phyloP scores from a whole-genome alignment of 2,797 vertebrate species.

The Cygnus olor region DNA sequence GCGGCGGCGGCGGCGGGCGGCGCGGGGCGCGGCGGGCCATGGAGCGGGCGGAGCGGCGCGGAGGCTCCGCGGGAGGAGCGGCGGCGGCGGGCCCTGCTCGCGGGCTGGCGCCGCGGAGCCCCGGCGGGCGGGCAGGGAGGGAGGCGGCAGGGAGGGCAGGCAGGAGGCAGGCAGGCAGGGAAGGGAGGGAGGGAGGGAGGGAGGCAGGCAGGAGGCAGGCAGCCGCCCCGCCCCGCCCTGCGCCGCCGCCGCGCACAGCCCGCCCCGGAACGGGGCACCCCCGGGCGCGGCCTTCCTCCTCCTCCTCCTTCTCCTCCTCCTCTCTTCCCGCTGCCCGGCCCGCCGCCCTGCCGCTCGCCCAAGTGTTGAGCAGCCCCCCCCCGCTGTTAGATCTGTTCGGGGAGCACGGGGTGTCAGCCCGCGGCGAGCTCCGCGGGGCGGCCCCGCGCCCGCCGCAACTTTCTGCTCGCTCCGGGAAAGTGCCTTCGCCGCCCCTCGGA shows the following conservation, averaged over 20 bases:
- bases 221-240: slow-evolving; percentile 91
- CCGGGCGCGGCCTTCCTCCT: not conserved
- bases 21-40: slow-evolving; percentile 17
- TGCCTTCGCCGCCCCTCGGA: not conserved
- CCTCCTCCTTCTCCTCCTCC: no score
- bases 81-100: not conserved
- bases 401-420: not conserved
- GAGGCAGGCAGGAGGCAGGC: slow-evolving; percentile 92
- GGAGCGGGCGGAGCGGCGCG: slow-evolving; percentile 38
- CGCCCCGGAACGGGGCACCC: slow-evolving; percentile 77
- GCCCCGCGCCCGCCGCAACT: not conserved
- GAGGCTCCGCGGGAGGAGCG: slow-evolving; percentile 33
- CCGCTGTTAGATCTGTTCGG: no score
- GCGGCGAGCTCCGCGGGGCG: not conserved
- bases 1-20: slow-evolving; percentile 12
- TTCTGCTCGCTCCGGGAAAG: not conserved
- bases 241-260: slow-evolving; percentile 94
- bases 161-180: no score
- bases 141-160: no score
- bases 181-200: no score
- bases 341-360: no score
- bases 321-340: not conserved
- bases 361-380: no score
- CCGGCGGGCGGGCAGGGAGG: not conserved
- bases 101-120: not conserved